Conservation (phyloP, 2,888 invertebrate species). For the Scaptomyza caliginosa region DNA sequence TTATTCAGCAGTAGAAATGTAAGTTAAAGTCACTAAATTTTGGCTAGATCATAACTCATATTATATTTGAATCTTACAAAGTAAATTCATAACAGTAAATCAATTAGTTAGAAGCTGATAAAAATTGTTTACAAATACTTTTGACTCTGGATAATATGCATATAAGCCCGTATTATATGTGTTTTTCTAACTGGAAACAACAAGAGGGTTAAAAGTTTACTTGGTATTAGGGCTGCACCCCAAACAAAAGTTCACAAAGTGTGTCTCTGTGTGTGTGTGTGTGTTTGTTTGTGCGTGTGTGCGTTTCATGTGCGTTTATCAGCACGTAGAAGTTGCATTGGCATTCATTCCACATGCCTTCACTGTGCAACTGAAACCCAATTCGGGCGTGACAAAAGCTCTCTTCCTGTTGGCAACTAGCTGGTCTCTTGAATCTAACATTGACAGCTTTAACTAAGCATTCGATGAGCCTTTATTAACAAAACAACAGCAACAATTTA, state of each 20-base stretch:
- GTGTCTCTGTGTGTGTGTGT: neutral
- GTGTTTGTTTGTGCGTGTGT: neutral
- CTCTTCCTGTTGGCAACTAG: neutral
- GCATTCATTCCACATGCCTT: conserved; percentile 50
- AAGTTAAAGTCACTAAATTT: too few relatives aligned
- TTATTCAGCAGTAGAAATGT: too few relatives aligned
- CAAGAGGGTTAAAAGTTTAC: conserved; percentile 14
- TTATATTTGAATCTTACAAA: too few relatives aligned
- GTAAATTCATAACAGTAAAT: conserved; percentile 24
- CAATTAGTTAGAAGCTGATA: conserved; percentile 21
- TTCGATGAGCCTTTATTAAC: conserved; percentile 1
- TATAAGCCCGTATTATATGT: conserved; percentile 2
- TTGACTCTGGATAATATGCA: neutral
- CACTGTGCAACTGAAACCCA: conserved; percentile 26
- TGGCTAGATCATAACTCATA: too few relatives aligned
- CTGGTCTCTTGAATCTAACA: conserved; percentile 8
- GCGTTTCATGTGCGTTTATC: conserved; percentile 38
- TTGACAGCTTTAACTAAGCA: conserved; percentile 33
- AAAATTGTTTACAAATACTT: conserved; percentile 9
- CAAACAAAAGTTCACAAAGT: neutral
- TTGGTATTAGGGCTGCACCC: conserved; percentile 7
- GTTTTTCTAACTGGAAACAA: neutral
- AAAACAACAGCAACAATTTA: conserved; percentile 13
- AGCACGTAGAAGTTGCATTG: conserved; percentile 49
- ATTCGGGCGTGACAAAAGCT: conserved; percentile 19